These are phyloP conservation scores for Pyxicephalus adspersus DNA, from an alignment of 2,113 vertebrate species.

Conservation along the genomic window DNA sequence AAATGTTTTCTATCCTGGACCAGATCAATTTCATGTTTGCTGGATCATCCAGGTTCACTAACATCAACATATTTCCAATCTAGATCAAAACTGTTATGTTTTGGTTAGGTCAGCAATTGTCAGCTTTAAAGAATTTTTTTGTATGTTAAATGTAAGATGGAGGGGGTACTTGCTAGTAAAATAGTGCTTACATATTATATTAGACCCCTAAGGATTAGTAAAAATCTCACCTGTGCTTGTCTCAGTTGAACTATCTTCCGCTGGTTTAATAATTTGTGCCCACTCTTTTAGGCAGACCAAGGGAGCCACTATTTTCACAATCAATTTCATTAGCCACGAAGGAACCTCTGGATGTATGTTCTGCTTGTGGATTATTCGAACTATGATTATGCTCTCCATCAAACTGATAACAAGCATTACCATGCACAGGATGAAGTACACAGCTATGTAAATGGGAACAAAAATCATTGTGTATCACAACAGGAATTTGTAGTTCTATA, in stretches of 20 bases:
- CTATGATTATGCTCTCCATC: slow-evolving; percentile 90
- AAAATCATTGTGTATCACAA: too few species aligned
- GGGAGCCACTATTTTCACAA: slow-evolving; percentile 74
- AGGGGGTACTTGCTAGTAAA: too few species aligned
- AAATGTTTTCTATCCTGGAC: too few species aligned
- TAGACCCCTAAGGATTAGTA: too few species aligned
- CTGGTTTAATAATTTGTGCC: slow-evolving; percentile 66
- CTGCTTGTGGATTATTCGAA: slow-evolving; percentile 90
- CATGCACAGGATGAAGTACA: slow-evolving; percentile 97
- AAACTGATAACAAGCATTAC: slow-evolving; percentile 93
- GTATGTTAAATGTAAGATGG: too few species aligned
- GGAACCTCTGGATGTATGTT: slow-evolving; percentile 89
- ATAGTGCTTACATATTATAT: too few species aligned
- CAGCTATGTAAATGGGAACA: slow-evolving; percentile 72
- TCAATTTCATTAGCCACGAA: slow-evolving; percentile 80
- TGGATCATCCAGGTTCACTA: too few species aligned
- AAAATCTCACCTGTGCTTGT: slow-evolving; percentile 66
- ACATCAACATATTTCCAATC: too few species aligned
- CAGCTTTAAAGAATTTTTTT: too few species aligned
- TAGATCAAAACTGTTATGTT: too few species aligned
- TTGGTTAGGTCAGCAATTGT: too few species aligned
- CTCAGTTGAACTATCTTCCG: slow-evolving; percentile 59
- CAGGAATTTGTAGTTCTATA: not conserved
- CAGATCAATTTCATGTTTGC: too few species aligned
- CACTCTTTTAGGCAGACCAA: slow-evolving; percentile 83